A percentile compares a stretch with the other conserved stretches of the same genome.
These are phyloP conservation scores for Physella acuta DNA, from an alignment of 1,140 invertebrate species.

Conservation along the genomic window DNA sequence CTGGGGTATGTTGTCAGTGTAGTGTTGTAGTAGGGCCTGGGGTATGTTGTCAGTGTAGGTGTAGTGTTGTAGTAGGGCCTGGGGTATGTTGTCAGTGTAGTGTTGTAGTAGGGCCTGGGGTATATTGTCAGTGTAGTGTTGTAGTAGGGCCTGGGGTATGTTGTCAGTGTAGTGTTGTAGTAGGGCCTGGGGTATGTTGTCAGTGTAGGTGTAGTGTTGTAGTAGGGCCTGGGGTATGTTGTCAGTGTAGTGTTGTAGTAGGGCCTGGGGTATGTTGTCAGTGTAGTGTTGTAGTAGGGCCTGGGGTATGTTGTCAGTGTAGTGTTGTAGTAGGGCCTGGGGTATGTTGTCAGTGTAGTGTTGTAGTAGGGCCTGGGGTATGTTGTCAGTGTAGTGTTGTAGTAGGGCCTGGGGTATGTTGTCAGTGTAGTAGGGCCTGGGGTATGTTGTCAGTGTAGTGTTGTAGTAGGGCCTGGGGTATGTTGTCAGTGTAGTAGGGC, in stretches of 20 bases:
- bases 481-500: slow-evolving; percentile 66
- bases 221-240: slow-evolving; percentile 72
- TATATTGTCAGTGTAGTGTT: slow-evolving; percentile 65
- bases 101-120: slow-evolving; percentile 76
- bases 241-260: slow-evolving; percentile 74
- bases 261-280: slow-evolving; percentile 71
- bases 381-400: slow-evolving; percentile 66
- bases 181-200: slow-evolving; percentile 72
- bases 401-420: slow-evolving; percentile 72
- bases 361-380: slow-evolving; percentile 76
- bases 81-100: slow-evolving; percentile 71
- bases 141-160: slow-evolving; percentile 73
- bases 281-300: slow-evolving; percentile 71
- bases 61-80: slow-evolving; percentile 72
- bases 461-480: slow-evolving; percentile 76
- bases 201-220: too few relatives aligned
- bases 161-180: slow-evolving; percentile 68
- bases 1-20: slow-evolving; percentile 72
- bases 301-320: slow-evolving; percentile 72
- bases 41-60: too few relatives aligned
- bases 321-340: slow-evolving; percentile 76
- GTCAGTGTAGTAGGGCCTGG: slow-evolving; percentile 75
- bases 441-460: slow-evolving; percentile 63
- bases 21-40: slow-evolving; percentile 76
- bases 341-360: slow-evolving; percentile 63